Conservation (phyloP, 2,797 vertebrate species). For the Nyctalus aviator region DNA sequence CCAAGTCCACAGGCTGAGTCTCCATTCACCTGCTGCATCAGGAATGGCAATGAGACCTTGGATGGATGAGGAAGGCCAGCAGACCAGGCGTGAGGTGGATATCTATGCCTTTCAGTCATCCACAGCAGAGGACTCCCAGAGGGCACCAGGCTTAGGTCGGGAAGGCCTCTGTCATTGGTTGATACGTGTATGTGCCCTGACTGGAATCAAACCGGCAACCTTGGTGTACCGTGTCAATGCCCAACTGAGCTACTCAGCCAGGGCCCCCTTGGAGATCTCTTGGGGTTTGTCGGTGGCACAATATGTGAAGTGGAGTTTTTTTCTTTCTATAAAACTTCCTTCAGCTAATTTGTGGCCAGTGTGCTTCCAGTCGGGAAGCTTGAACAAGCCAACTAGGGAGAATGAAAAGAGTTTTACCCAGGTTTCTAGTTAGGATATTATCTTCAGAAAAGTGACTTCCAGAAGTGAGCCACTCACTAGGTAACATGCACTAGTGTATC, state of each 20-base stretch:
- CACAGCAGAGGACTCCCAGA: not conserved
- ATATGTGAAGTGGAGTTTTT: not conserved
- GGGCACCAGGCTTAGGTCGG: not conserved
- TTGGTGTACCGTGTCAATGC: not conserved
- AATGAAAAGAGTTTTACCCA: not conserved
- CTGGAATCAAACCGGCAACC: not conserved
- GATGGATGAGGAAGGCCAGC: not conserved
- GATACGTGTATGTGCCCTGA: not conserved
- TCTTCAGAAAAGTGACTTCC: not conserved
- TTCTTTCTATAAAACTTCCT: conserved; percentile 22
- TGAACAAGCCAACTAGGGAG: not conserved
- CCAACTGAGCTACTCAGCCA: not conserved
- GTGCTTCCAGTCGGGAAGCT: not conserved
- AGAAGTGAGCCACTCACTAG: not conserved
- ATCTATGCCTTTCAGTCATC: not conserved
- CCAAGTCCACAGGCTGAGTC: not conserved
- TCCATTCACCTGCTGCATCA: not conserved
- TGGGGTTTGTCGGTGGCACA: not conserved
- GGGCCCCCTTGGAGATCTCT: not conserved
- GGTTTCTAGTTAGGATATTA: not conserved
- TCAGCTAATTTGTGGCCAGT: not conserved
- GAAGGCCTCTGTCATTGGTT: not conserved
- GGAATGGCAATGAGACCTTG: not conserved
- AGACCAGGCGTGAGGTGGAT: not conserved
- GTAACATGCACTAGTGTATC: not conserved